These are phyloP conservation scores for Chondrosia reniformis DNA, from an alignment of 37 sponge, comb jelly and placozoan genomes.

Conservation along the genomic window DNA sequence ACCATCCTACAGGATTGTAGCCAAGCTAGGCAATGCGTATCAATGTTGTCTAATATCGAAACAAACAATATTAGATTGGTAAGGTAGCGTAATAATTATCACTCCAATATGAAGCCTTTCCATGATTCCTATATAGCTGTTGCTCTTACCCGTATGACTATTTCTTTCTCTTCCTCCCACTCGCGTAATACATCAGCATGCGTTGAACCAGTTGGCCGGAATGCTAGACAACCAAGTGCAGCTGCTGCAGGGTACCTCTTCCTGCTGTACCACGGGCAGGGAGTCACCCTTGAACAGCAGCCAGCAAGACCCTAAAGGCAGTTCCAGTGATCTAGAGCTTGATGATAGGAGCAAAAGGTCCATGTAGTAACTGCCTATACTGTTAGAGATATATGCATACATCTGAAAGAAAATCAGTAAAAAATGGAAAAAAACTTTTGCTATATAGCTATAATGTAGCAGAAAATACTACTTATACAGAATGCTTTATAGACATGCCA, in stretches of 20 bases:
- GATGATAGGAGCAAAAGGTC: no score
- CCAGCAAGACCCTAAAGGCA: no score
- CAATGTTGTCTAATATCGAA: background rate
- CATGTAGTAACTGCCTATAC: background rate
- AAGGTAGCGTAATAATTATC: background rate
- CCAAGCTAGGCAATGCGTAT: conserved; percentile 4
- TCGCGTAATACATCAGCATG: background rate
- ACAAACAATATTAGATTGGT: background rate
- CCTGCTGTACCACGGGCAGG: no score
- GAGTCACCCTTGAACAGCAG: no score
- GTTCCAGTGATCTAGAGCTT: no score
- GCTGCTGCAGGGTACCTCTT: background rate
- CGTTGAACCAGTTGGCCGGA: background rate
- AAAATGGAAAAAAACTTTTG: no score
- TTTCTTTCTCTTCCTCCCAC: background rate
- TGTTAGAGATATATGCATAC: background rate
- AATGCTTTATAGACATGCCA: background rate
- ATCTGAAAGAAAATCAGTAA: no score
- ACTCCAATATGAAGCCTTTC: background rate
- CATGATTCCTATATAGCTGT: background rate
- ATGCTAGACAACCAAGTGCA: background rate
- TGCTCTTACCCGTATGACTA: background rate
- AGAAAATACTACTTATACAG: background rate
- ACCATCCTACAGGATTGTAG: conserved; percentile 5
- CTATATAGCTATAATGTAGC: no score